Base-by-base conservation (phyloP, 1,140 invertebrate genomes). In the Drosophila suzukii region DNA sequence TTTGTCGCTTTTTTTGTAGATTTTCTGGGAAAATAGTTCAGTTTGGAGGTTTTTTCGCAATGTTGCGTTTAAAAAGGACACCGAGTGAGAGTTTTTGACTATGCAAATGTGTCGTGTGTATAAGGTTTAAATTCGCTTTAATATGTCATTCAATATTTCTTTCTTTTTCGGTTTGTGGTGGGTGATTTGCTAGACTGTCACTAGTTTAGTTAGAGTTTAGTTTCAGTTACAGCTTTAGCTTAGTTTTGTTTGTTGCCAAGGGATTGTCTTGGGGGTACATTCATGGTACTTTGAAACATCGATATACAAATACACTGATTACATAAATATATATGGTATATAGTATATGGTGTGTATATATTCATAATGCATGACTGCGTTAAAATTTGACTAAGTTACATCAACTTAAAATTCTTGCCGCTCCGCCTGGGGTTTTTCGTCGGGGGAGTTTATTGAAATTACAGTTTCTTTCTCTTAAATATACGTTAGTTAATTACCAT, bases 381-480 rank as follows among this genome's bases (percentile, higher is more conserved):
- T 74, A 73, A 75, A 77, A 80, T 84, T 80, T 75, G 57, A 78
- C 85, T 88, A 80, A 90, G 60, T 63, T 50, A 57, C 71, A 63
- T 78, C 80, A 75, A 81, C 65, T 75, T 85, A 85, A 75, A 72
- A 65, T 60, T 81, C 51, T 80, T 70, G 62, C 57, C 63, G 62
- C 72, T 54, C 54, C 54, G 63, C 78, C 75, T 24, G 6, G 34
- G 60, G 13, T 27, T 56, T 47, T 68, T n/a, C 36, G 17, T 54
- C 20, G 15, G 49, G 53, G 59, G 51, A 49, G 75, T 92, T 92
- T 90, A 92, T 91, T 92, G 91, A 92, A 92, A 92, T 92, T 92
- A 92, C 91, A 91, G 91, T 92, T 92, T 92, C 91, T 91, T 86
- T 67, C 53, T 79, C 78, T 57, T 78, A 56, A 66, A 76, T 65